phyloP scores from a whole-genome alignment of 64 coral and sea anemone genomes.

The Stylophora pistillata region DNA sequence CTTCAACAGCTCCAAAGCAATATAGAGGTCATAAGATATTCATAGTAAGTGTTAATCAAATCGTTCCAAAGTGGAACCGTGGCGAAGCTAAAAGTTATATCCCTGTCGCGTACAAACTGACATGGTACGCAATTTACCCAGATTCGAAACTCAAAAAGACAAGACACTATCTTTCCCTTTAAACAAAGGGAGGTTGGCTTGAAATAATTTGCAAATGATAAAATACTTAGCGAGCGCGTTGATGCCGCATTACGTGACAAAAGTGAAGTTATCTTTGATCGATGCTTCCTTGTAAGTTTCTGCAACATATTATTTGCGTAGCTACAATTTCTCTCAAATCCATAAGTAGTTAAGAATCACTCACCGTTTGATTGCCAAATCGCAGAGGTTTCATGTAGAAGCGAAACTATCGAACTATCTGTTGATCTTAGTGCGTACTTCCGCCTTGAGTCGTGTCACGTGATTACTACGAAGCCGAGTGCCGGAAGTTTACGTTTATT shows the following conservation, averaged over 20 bases:
- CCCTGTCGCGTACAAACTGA: background rate
- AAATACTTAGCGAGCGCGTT: background rate
- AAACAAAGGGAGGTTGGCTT: background rate
- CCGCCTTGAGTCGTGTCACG: background rate
- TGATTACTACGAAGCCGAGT: background rate
- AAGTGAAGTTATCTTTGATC: background rate
- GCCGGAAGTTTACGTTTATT: background rate
- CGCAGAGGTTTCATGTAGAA: slow-evolving; percentile 24
- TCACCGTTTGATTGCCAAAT: background rate
- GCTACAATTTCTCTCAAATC: background rate
- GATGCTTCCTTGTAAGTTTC: background rate
- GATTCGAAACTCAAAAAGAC: slow-evolving; percentile 15
- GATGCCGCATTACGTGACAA: background rate
- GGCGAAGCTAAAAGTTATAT: background rate
- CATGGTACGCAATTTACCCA: background rate
- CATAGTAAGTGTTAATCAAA: no score
- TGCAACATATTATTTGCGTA: background rate
- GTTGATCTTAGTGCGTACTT: background rate
- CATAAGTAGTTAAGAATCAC: background rate
- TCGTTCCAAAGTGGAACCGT: background rate
- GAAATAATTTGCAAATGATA: slow-evolving; percentile 10
- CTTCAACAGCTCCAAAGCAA: no score
- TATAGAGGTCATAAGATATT: no score
- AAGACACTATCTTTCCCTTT: background rate
- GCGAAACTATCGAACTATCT: background rate